phyloP scores from a whole-genome alignment of 2,797 vertebrate genomes.

The Brachyalestes nurse region DNA sequence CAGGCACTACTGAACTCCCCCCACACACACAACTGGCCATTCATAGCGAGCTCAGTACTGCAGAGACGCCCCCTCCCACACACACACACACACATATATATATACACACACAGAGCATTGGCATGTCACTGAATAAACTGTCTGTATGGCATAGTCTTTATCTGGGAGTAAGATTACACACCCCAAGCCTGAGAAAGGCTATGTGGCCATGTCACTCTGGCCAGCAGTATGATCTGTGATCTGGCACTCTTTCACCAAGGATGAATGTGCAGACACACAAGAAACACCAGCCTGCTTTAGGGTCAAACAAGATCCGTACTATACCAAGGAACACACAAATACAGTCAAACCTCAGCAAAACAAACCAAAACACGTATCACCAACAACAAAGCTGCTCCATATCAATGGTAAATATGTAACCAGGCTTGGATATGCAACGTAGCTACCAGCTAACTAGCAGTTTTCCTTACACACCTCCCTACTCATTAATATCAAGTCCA shows the following conservation, averaged over 20 bases:
- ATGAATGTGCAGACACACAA: background rate
- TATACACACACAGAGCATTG: no score
- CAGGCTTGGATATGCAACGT: no score
- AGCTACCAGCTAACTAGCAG: background rate
- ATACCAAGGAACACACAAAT: background rate
- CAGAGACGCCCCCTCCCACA: background rate
- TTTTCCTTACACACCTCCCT: background rate
- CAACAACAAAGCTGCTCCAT: background rate
- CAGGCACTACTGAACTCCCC: slow-evolving; percentile 9
- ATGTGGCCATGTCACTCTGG: background rate
- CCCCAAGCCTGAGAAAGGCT: background rate
- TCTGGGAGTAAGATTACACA: background rate
- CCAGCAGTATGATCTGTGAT: background rate
- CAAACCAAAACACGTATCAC: background rate
- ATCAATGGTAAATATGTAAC: no score
- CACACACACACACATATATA: no score
- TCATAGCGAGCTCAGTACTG: slow-evolving; percentile 1
- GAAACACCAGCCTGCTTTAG: background rate
- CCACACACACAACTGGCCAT: slow-evolving; percentile 25
- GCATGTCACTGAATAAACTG: background rate
- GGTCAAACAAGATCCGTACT: background rate
- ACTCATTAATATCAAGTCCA: background rate
- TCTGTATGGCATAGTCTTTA: background rate
- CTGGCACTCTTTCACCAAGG: background rate
- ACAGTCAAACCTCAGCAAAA: background rate